Evolutionary conservation across 2,113 vertebrate genomes (phyloP).

Genomic region (Caloenas nicobarica): DNA sequence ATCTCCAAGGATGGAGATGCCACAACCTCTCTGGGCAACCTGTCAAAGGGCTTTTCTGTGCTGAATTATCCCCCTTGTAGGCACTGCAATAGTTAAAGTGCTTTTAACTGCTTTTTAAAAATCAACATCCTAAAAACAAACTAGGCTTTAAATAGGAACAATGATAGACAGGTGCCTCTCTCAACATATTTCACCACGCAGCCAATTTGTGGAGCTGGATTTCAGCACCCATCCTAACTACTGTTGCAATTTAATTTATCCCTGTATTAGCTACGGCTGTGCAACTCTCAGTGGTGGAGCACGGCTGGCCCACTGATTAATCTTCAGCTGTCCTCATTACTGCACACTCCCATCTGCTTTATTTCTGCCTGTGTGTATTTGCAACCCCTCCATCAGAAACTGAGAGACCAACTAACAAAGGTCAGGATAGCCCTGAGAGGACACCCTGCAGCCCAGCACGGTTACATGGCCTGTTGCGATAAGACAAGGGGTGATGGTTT

Average conservation of each 20-base stretch:
- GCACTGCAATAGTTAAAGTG: background rate
- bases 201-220: background rate
- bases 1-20: background rate
- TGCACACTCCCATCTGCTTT: background rate
- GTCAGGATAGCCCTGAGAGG: background rate
- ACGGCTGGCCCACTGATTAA: background rate
- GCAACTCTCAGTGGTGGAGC: background rate
- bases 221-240: background rate
- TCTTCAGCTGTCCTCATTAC: background rate
- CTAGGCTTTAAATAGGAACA: background rate
- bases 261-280: background rate
- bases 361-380: background rate
- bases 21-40: background rate
- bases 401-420: fast-evolving
- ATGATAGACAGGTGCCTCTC: background rate
- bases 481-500: too few species aligned
- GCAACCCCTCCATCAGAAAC: too few species aligned
- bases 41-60: background rate
- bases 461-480: too few species aligned
- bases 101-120: background rate
- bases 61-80: background rate
- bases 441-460: background rate
- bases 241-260: slow-evolving; percentile 3
- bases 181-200: background rate
- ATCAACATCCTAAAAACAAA: background rate